A percentile compares a stretch with the other conserved stretches of the same genome.
Conservation (phyloP, 1,140 invertebrate species). For the Arion vulgaris region DNA sequence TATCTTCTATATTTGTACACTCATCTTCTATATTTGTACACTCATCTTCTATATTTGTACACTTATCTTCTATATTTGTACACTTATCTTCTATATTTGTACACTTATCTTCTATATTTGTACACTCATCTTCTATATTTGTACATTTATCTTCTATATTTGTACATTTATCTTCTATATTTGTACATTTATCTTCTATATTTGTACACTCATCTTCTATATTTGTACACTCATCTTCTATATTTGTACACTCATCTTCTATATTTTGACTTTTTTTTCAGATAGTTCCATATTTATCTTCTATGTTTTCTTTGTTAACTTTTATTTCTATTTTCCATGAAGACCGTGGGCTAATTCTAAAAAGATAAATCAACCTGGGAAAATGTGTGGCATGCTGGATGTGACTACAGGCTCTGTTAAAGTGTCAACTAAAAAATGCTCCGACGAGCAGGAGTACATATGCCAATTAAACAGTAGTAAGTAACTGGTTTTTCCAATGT, state of each 20-base stretch:
- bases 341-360: background rate
- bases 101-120: too few species aligned
- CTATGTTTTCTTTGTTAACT: background rate
- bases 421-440: background rate
- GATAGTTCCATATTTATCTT: too few species aligned
- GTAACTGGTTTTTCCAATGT: background rate
- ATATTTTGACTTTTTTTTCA: background rate
- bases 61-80: too few species aligned
- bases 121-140: background rate
- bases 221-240: background rate
- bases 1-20: too few species aligned
- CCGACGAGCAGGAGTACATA: background rate
- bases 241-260: too few species aligned
- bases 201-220: background rate
- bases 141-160: background rate
- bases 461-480: conserved; percentile 7
- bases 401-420: background rate
- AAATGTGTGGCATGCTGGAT: background rate
- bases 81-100: too few species aligned
- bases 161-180: background rate
- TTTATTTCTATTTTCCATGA: background rate
- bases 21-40: too few species aligned
- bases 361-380: background rate
- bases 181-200: background rate
- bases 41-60: too few species aligned